Conservation (phyloP, 2,888 invertebrate species). For the Perizoma affinitatum region DNA sequence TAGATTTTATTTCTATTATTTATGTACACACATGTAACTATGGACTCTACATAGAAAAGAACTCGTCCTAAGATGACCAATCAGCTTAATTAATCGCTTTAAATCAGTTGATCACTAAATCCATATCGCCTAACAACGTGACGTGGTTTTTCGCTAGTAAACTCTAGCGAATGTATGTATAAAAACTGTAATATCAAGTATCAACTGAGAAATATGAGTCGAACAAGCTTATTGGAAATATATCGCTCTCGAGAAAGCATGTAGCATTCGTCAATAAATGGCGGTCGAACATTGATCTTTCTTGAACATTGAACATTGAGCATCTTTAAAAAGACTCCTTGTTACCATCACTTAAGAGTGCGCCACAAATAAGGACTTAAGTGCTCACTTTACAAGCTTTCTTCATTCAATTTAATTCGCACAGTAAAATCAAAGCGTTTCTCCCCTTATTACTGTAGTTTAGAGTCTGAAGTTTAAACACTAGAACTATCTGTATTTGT, state of each 20-base stretch:
- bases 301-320: too few relatives aligned
- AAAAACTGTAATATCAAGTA: neutral
- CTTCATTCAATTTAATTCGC: conserved; percentile 22
- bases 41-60: too few relatives aligned
- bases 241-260: neutral
- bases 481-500: conserved; percentile 16
- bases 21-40: too few relatives aligned
- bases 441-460: conserved; percentile 15
- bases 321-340: conserved; percentile 8
- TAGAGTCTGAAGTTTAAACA: conserved; percentile 10
- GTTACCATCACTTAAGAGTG: conserved; percentile 9
- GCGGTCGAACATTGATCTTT: conserved; percentile 1
- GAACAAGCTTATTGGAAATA: conserved; percentile 2
- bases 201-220: neutral
- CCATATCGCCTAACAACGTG: too few relatives aligned
- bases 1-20: too few relatives aligned
- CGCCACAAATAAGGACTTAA: conserved; percentile 8
- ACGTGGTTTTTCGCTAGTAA: too few relatives aligned
- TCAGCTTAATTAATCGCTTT: too few relatives aligned
- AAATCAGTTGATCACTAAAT: too few relatives aligned
- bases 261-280: conserved; percentile 1
- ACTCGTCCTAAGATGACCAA: too few relatives aligned
- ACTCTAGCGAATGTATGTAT: too few relatives aligned
- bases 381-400: conserved; percentile 14
- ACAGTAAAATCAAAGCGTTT: conserved; percentile 14